phyloP scores from a whole-genome alignment of 2,797 vertebrate genomes.

The Mormyrops attenuatus region DNA sequence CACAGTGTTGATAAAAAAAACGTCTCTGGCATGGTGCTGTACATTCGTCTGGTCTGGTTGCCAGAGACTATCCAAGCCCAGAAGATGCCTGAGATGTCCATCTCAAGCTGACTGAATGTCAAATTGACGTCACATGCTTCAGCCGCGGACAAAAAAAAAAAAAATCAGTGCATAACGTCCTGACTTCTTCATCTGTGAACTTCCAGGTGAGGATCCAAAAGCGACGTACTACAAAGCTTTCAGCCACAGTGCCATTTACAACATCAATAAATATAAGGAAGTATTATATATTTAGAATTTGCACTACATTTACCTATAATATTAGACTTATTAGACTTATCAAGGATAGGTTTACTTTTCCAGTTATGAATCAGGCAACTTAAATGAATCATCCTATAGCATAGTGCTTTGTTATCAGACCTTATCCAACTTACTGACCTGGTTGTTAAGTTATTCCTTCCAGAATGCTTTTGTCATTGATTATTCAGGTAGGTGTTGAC shows the following conservation, averaged over 20 bases:
- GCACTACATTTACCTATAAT: background rate
- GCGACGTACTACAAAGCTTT: background rate
- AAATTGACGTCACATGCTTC: background rate
- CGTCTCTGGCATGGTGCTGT: background rate
- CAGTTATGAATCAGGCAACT: background rate
- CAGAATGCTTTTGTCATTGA: background rate
- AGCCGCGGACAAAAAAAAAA: constrained; percentile 1
- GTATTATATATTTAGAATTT: background rate
- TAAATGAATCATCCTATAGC: background rate
- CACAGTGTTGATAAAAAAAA: background rate
- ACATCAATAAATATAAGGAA: background rate
- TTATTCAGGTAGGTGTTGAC: background rate
- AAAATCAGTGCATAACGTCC: constrained; percentile 5
- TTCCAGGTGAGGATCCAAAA: background rate
- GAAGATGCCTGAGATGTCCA: constrained; percentile 24
- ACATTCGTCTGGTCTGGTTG: background rate
- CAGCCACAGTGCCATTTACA: background rate
- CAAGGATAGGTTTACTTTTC: background rate
- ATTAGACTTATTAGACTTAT: background rate
- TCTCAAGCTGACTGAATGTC: background rate
- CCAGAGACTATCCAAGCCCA: constrained; percentile 19
- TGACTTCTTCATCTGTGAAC: background rate
- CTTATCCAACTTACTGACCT: background rate
- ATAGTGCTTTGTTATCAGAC: background rate
- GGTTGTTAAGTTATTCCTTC: background rate